phyloP scores from a whole-genome alignment of 2,888 invertebrate genomes.

The Philereme transversata region DNA sequence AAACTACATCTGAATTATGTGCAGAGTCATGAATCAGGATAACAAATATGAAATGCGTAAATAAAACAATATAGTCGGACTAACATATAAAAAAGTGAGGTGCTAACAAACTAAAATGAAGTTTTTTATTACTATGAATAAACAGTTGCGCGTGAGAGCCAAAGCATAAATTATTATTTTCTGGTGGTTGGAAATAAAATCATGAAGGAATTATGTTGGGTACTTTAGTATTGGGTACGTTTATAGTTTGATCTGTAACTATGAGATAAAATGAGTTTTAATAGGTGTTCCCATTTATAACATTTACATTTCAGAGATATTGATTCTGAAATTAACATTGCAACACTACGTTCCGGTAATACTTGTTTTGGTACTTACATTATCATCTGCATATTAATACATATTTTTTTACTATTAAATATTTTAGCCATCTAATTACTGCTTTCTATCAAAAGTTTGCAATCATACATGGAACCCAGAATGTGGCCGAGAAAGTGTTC shows the following conservation, averaged over 20 bases:
- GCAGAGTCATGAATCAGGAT: too few relatives aligned
- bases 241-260: neutral
- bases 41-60: too few relatives aligned
- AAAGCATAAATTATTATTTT: too few relatives aligned
- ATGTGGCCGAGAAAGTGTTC: slow-evolving; percentile 51
- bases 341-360: slow-evolving; percentile 51
- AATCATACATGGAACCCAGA: slow-evolving; percentile 57
- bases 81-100: too few relatives aligned
- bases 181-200: slow-evolving; percentile 5
- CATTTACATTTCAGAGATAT: slow-evolving; percentile 25
- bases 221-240: slow-evolving; percentile 19
- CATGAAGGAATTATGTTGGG: slow-evolving; percentile 23
- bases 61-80: too few relatives aligned
- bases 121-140: too few relatives aligned
- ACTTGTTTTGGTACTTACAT: neutral
- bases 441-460: slow-evolving; percentile 53
- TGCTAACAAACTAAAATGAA: too few relatives aligned
- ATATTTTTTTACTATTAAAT: neutral
- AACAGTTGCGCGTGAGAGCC: too few relatives aligned
- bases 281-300: neutral
- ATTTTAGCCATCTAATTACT: slow-evolving; percentile 52
- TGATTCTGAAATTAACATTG: slow-evolving; percentile 23
- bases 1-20: too few relatives aligned
- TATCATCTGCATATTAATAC: neutral
- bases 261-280: too few relatives aligned